A percentile compares a stretch with the other conserved stretches of the same genome.
Conservation (phyloP, 2,888 invertebrate species). For the Tenthredo livida region DNA sequence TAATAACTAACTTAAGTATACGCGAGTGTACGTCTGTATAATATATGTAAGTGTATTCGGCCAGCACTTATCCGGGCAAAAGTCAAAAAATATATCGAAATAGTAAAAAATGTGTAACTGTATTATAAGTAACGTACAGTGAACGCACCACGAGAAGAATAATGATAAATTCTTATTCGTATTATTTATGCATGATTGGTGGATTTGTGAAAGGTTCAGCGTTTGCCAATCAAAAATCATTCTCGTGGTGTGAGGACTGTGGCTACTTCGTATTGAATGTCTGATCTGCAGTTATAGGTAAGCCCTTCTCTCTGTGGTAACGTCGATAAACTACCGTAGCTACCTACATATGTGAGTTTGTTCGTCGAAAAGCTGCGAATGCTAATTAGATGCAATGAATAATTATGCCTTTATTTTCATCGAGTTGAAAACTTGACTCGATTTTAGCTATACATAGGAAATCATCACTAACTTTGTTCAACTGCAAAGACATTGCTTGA, state of each 20-base stretch:
- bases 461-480: conserved; percentile 18
- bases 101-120: conserved; percentile 13
- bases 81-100: neutral
- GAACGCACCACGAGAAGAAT: conserved; percentile 39
- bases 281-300: conserved; percentile 73
- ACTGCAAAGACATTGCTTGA: neutral
- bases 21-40: no score
- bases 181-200: conserved; percentile 53
- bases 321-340: conserved; percentile 68
- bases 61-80: neutral
- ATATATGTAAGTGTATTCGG: neutral
- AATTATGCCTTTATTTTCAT: neutral
- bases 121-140: conserved; percentile 41
- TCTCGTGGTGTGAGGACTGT: conserved; percentile 66
- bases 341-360: conserved; percentile 70
- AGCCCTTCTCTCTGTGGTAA: conserved; percentile 70
- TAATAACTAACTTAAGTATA: no score
- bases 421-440: neutral
- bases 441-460: neutral
- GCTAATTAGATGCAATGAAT: conserved; percentile 51
- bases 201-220: conserved; percentile 37
- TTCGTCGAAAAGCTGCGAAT: conserved; percentile 59
- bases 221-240: conserved; percentile 22
- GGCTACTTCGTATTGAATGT: conserved; percentile 58
- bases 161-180: neutral